Evolutionary conservation across 1,140 invertebrate species (phyloP), one percentile per base, ranked within the genome.

Genomic region (Piezodorus guildinii): DNA sequence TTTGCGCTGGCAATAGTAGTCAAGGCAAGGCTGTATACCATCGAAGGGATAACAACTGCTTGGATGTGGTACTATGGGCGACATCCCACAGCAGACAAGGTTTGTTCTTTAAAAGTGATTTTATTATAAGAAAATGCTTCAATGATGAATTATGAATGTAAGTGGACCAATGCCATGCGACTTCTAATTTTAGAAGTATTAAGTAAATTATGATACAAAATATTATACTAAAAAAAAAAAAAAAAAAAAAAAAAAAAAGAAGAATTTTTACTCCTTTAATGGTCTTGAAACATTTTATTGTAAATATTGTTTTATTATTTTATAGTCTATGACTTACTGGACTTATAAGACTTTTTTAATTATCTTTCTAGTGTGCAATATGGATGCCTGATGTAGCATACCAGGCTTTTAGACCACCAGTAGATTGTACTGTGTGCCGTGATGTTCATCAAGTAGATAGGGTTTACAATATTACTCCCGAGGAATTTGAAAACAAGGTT

Each of bases 361-460:
- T n/a, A n/a, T n/a, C n/a, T 61, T 61, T 61, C n/a, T 73, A 83
- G 76, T 88, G 85, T 72, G 73, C 80, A 15, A 66, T 88, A 2
- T 74, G 80, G 30, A 73, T 84, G 70, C 82, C 84, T 1, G 72
- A 79, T 8, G 68, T 78, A 19, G 68, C 83, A 16, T 75, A 79
- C 21, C 83, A 85, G 69, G 73, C 81, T 14, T 81, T 89, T 70
- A 81, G 88, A 1, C 82, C 86, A 4, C 83, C 86, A 0, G 85
- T 87, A 72, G 80, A 83, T 68, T 93, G 90, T 73, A 78, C 79
- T 15, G 83, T 91, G 71, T 93, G 89, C 71, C 66, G 70, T 39
- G 78, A 80, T 67, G 72, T 91, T 30, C 73, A 76, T 63, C 72
- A 79, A 71, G 79, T 89, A 30, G 77, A 81, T 39, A 81, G 83